Base-by-base conservation (phyloP, 64 coral and sea anemone species). In the Astreopora myriophthalma region DNA sequence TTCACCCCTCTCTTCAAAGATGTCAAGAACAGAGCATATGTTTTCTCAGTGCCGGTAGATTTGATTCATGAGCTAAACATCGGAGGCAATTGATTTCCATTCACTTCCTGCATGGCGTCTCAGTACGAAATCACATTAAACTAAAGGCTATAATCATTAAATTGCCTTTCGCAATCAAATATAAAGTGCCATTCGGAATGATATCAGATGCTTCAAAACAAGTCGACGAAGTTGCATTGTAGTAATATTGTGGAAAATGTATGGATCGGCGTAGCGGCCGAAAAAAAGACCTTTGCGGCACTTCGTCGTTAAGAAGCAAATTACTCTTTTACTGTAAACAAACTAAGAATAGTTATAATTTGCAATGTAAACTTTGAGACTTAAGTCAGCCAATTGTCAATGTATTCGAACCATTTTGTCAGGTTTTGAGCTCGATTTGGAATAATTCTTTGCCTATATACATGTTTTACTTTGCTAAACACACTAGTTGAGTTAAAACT, bases 281-380 rank as follows among this genome's bases (percentile, higher is more conserved):
- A 3, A 3, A 64, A 64, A 24, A 26, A 26, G 1, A 3, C 6
- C 61, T 64, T 64, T 24, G 12, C 20, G 42, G 3, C 61, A 5
- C 20, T 55, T 55, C 51, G 51, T 10, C 20, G 5, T 64, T 64
- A 3, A 64, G 61, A 24, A 5, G 20, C 1, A 55, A 78, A 78
- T 51, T 17, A 78, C 52, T 51, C n/a, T 23, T 27, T 17, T 52
- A 30, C 23, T 78, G 19, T 48, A 78, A 78, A 78, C 75, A 65
- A 63, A 83, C 33, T 4, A 33, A 5, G 79, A n/a, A 20, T 36
- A 38, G 31, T 83, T 83, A 83, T 6, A 83, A 83, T 65, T 83
- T 65, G 22, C 8, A 64, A 66, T 65, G 65, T 35, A 38, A 83
- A 83, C 79, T 83, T 62, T 36, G 31, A 36, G 17, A 39, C 48